Conservation (phyloP, 2,113 vertebrate genomes). For the Aspiorhynchus laticeps region DNA sequence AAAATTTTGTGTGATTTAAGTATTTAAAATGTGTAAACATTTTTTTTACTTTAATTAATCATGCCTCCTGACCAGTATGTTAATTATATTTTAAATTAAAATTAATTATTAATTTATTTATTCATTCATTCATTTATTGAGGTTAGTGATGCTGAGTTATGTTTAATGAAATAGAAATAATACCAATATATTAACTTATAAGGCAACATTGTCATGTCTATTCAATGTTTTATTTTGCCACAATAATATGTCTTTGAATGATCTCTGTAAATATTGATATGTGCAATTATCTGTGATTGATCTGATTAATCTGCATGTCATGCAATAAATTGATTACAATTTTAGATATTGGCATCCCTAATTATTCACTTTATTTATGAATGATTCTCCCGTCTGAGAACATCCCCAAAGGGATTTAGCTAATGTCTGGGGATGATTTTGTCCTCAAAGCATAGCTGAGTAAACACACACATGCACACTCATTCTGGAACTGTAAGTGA, state of each 20-base stretch:
- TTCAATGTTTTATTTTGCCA: background rate
- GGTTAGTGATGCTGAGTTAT: background rate
- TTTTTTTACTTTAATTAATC: too few relatives aligned
- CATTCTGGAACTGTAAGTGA: background rate
- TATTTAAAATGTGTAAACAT: conserved; percentile 1
- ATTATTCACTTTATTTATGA: conserved; percentile 15
- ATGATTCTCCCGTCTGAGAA: conserved; percentile 1
- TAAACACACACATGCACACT: background rate
- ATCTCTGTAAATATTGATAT: background rate
- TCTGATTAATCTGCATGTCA: background rate
- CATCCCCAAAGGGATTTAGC: background rate
- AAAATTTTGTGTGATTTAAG: background rate
- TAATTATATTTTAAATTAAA: too few relatives aligned
- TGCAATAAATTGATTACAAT: background rate
- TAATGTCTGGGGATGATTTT: background rate
- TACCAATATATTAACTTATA: background rate
- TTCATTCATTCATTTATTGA: too few relatives aligned
- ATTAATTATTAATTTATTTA: too few relatives aligned
- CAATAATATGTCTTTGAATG: background rate
- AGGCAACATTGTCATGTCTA: background rate
- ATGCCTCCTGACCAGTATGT: background rate
- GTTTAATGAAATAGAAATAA: background rate
- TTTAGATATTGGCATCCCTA: background rate
- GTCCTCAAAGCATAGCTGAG: background rate
- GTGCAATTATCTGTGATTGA: background rate